A percentile compares a stretch with the other conserved stretches of the same genome.
phyloP scores from a whole-genome alignment of 1,140 invertebrate species.

The Sitophilus oryzae region DNA sequence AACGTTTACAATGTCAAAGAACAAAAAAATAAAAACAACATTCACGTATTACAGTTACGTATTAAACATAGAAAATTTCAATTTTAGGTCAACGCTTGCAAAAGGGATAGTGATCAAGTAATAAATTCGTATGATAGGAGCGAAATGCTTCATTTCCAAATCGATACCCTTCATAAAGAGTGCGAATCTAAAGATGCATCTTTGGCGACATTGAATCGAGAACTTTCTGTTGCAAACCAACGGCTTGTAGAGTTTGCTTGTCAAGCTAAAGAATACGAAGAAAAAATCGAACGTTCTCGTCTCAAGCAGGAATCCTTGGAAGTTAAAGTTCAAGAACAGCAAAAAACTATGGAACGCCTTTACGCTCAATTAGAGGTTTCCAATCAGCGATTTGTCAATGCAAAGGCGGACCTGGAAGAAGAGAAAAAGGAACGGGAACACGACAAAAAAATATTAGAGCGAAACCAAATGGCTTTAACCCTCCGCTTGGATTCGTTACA shows the following conservation, averaged over 20 bases:
- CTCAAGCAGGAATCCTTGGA: constrained; percentile 11
- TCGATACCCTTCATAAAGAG: constrained; percentile 22
- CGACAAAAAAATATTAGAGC: constrained; percentile 17
- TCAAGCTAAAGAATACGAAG: constrained; percentile 27
- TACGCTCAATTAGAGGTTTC: constrained; percentile 14
- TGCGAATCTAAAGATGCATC: constrained; percentile 20
- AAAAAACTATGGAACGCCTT: constrained; percentile 37
- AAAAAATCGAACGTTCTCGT: constrained; percentile 15
- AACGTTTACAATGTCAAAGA: no score
- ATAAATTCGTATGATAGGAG: constrained; percentile 26
- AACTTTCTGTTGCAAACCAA: constrained; percentile 26
- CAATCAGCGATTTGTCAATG: constrained; percentile 10
- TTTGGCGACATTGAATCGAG: constrained; percentile 36
- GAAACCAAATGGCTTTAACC: constrained; percentile 27
- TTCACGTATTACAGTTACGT: no score
- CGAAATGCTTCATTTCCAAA: constrained; percentile 18
- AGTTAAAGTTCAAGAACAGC: constrained; percentile 16
- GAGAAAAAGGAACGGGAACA: constrained; percentile 9
- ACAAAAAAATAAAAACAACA: no score
- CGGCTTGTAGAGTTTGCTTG: constrained; percentile 12
- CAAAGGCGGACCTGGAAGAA: constrained; percentile 21
- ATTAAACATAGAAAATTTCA: no score
- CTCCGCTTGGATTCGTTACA: constrained; percentile 30
- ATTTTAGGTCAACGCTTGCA: background rate
- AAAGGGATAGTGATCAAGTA: constrained; percentile 9